Conservation (phyloP, 30 jellyfish, hydroid and myxozoan species). For the Catostylus mosaicus region DNA sequence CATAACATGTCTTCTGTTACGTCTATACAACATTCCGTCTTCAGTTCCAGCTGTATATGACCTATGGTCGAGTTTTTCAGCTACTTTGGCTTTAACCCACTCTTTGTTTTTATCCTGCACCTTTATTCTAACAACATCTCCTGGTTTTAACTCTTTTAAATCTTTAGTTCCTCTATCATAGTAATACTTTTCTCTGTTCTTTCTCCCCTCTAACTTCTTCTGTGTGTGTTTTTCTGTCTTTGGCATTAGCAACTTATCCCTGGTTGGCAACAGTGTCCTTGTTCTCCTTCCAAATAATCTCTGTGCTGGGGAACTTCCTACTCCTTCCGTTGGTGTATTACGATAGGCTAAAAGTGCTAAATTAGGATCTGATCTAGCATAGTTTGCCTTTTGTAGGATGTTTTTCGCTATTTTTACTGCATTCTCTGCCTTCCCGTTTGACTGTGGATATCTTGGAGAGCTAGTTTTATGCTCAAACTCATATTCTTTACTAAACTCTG, state of each 20-base stretch:
- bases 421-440: conserved; percentile 51
- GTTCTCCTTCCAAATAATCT: conserved; percentile 43
- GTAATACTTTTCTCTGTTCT: conserved; percentile 24
- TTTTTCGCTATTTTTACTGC: conserved; percentile 34
- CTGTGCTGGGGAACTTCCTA: conserved; percentile 55
- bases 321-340: conserved; percentile 49
- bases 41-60: conserved; percentile 25
- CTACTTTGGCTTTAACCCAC: conserved; percentile 27
- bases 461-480: conserved; percentile 46
- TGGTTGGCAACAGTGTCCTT: conserved; percentile 63
- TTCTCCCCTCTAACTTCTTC: conserved; percentile 25
- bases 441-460: conserved; percentile 41
- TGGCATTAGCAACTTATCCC: conserved; percentile 32
- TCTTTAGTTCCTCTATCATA: conserved; percentile 26
- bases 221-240: conserved; percentile 21
- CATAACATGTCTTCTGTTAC: conserved; percentile 28
- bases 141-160: conserved; percentile 28
- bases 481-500: conserved; percentile 33
- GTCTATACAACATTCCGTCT: conserved; percentile 25
- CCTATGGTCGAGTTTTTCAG: conserved; percentile 34
- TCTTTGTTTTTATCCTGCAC: conserved; percentile 18
- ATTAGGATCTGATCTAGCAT: conserved; percentile 39
- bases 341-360: conserved; percentile 44
- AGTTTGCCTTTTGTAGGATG: conserved; percentile 15
- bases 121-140: conserved; percentile 30